Conservation (phyloP, 2,113 vertebrate genomes). For the Clupea harengus region DNA sequence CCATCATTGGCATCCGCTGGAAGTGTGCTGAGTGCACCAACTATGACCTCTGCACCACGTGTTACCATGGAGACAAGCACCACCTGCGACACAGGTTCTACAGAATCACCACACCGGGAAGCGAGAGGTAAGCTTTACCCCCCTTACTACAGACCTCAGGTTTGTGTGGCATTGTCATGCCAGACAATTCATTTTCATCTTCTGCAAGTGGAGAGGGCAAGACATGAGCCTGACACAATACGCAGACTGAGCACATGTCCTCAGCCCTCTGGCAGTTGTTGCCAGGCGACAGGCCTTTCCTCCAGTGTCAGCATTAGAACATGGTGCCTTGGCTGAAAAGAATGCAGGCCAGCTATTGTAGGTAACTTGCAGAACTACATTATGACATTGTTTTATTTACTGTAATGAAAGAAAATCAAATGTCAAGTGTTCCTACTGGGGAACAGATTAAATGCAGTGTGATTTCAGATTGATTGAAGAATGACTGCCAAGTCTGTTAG, state of each 20-base stretch:
- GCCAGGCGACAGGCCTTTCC: conserved; percentile 63
- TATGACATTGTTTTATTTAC: not conserved
- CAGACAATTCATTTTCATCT: not conserved
- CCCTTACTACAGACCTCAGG: too few relatives aligned
- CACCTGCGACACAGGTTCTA: conserved; percentile 97
- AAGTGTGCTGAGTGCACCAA: conserved; percentile 99
- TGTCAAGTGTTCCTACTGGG: not conserved
- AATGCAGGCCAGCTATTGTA: not conserved
- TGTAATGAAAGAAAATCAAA: not conserved
- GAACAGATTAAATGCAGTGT: not conserved
- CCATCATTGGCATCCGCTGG: conserved; percentile 99
- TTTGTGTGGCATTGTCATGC: not conserved
- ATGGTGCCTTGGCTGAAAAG: conserved; percentile 4
- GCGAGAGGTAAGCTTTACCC: conserved; percentile 82
- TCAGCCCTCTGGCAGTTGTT: conserved; percentile 57
- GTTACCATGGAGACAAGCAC: conserved; percentile 98
- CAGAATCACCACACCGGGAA: conserved; percentile 97
- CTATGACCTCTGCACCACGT: conserved; percentile 97
- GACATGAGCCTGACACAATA: conserved; percentile 17
- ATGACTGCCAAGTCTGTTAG: not conserved
- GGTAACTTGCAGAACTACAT: not conserved
- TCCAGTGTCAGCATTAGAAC: conserved; percentile 34
- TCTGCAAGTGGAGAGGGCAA: not conserved
- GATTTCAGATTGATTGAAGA: not conserved
- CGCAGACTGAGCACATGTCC: conserved; percentile 46